Evolutionary conservation across 2,113 vertebrate species (phyloP), one percentile per base, ranked within the genome.

Genomic region (Choloepus hoffmanni): DNA sequence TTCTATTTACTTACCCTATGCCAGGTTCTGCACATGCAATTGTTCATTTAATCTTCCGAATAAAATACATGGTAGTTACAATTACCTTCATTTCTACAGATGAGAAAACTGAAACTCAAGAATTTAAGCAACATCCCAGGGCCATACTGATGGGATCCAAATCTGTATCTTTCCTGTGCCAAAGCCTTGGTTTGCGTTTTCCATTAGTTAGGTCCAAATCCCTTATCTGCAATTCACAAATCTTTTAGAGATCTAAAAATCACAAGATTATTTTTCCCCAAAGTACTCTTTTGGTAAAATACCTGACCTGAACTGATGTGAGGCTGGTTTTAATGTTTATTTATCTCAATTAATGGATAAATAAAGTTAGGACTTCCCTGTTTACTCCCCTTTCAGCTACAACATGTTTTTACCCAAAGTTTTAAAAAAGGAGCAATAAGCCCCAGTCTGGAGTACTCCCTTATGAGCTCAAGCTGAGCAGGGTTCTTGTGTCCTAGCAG

Each of bases 221-320:
- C 70, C 48, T 79, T 77, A 40, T 11, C 28, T 95, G 21, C 40
- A 45, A 15, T 92, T 90, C 92, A 36, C 6, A 95, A 86, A 62
- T 78, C 24, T 62, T 89, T 76, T 79, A 45, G 33, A 92, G 30
- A 36, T 90, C 50, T 65, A 85, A 92, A 90, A 30, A 60, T 82
- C 67, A 89, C 48, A 86, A 45, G 74, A 70, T n/a, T 3, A 63
- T 85, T 83, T 85, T 43, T 8, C 65, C 12, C 21, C 28, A 81
- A 73, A 53, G 78, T 70, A 45, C 12, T 53, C 11, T 43, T 63
- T 36, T 50, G 68, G 40, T 68, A 13, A n/a, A 83, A 62, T 60
- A 81, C 19, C 33, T 85, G 60, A 3, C 8, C 4, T 92, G 53
- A 82, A 85, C 40, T n/a, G 58, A 77, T 60, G 9, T 30, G 62